phyloP scores from a whole-genome alignment of 1,140 invertebrate genomes.

The Hypsibius dujardini region DNA sequence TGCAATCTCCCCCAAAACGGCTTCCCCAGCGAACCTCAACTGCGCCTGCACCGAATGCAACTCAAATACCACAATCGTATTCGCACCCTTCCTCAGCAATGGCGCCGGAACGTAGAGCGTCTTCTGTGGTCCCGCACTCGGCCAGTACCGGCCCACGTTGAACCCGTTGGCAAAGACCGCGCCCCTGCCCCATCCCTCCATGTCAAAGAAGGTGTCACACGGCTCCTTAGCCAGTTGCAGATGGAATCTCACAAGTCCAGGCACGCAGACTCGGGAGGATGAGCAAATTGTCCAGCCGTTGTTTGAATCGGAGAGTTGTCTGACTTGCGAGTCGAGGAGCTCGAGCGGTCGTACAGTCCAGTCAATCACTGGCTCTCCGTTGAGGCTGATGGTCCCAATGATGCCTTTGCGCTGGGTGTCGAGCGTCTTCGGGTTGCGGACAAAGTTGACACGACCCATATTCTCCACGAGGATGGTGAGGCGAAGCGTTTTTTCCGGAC shows the following conservation, averaged over 20 bases:
- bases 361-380: background rate
- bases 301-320: background rate
- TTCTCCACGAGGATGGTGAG: background rate
- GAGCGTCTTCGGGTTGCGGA: conserved; percentile 13
- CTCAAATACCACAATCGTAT: background rate
- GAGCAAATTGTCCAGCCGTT: background rate
- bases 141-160: conserved; percentile 4
- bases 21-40: too few species aligned
- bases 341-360: background rate
- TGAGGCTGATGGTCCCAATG: background rate
- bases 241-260: conserved; percentile 16
- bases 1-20: too few species aligned
- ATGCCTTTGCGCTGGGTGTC: background rate
- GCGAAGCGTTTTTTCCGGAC: background rate
- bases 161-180: conserved; percentile 15
- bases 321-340: background rate
- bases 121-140: conserved; percentile 38
- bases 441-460: background rate
- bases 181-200: conserved; percentile 12
- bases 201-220: conserved; percentile 17
- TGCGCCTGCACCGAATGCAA: background rate
- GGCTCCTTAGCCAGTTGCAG: conserved; percentile 16
- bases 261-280: background rate
- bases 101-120: conserved; percentile 40
- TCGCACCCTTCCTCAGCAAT: conserved; percentile 23